These are phyloP conservation scores for Microctonus hyperodae DNA, from an alignment of 2,888 invertebrate species.

Conservation along the genomic window DNA sequence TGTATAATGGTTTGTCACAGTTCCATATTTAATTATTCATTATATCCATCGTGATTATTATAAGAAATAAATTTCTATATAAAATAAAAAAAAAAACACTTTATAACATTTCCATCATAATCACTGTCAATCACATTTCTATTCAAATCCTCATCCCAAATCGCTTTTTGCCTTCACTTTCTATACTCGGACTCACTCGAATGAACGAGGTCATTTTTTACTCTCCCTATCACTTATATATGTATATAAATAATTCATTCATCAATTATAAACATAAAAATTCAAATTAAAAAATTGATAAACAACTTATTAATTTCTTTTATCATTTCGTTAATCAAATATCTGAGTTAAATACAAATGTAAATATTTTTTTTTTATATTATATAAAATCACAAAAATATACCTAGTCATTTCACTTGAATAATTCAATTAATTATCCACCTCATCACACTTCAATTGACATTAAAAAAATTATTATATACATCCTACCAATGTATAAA, in stretches of 20 bases:
- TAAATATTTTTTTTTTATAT: constrained; percentile 6
- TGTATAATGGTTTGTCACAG: background rate
- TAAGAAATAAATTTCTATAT: background rate
- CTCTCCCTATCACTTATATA: background rate
- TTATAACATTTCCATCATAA: constrained; percentile 4
- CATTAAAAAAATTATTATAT: background rate
- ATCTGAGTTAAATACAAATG: background rate
- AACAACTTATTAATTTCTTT: background rate
- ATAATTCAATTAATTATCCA: constrained; percentile 8
- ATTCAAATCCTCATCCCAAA: background rate
- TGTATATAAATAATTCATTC: background rate
- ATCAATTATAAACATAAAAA: background rate
- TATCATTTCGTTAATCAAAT: background rate
- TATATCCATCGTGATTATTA: background rate
- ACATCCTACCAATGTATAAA: background rate
- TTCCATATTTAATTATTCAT: background rate
- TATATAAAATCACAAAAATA: background rate
- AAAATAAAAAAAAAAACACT: background rate
- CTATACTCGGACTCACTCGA: constrained; percentile 2
- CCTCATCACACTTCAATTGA: background rate
- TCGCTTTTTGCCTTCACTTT: background rate
- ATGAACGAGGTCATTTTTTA: background rate
- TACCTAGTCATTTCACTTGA: background rate
- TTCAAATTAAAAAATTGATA: background rate
- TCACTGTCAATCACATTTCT: constrained; percentile 1